Evolutionary conservation across 2,888 invertebrate genomes (phyloP), one percentile per base, ranked within the genome.

Genomic region (Apantesis nais): DNA sequence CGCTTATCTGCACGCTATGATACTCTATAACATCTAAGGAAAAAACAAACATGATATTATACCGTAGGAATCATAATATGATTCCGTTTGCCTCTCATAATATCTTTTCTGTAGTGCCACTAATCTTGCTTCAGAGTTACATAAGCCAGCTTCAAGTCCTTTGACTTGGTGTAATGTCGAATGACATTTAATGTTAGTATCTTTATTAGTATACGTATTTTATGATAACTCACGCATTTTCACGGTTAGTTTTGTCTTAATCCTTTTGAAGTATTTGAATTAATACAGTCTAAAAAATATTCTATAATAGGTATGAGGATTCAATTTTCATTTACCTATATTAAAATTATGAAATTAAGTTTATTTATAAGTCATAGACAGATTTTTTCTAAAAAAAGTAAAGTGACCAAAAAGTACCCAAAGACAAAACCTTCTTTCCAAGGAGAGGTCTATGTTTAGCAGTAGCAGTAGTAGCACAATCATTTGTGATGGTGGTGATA

Each of bases 101-200:
- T 31, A 39, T 66, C 22, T 8, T 66, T 66, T 58, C 37, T 29
- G 55, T 58, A 58, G 55, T 66, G 66, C 22, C 11, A n/a, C 61
- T 66, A 66, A 66, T 39, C 39, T 66, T 58, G 29, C 58, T 58
- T 29, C 55, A 29, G 58, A 58, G 39, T 66, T 58, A 29, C 41
- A 39, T 66, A 66, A 39, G 58, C 66, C 66, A 29, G 11, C 52
- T 22, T 37, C 12, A 12, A 39, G 58, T 11, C 25, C 66, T 66
- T 66, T 37, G 34, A 66, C 52, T 37, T 12, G 44, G 19, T 31
- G 16, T 63, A 63, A 63, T 63, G 63, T 31, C 63, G 22, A 19
- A 63, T 44, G 29, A 63, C 44, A 44, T 44, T 44, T 44, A 19
- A 63, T 63, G 44, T 31, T 44, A 12, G 29, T 22, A 12, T 63